Evolutionary conservation across 1,140 invertebrate species (phyloP).

Genomic region (Apocrypta bakeri): DNA sequence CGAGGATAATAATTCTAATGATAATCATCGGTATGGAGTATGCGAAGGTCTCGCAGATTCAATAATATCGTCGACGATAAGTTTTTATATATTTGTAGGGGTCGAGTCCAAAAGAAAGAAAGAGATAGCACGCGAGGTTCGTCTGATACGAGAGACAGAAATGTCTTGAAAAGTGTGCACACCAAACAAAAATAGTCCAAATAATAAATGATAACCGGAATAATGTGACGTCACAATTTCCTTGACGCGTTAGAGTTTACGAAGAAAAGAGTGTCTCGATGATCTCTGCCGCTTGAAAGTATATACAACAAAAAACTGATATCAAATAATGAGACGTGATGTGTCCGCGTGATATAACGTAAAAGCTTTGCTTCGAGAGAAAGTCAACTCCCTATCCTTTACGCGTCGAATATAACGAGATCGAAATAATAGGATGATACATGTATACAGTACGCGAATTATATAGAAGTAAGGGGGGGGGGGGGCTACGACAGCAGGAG

Average conservation of each 20-base stretch:
- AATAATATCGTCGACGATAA: slow-evolving; percentile 26
- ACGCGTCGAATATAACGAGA: background rate
- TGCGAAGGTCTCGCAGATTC: slow-evolving; percentile 11
- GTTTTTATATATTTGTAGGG: slow-evolving; percentile 47
- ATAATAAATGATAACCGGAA: background rate
- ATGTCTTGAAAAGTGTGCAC: background rate
- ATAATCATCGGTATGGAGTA: background rate
- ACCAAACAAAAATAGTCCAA: slow-evolving; percentile 4
- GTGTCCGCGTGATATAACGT: background rate
- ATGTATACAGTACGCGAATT: background rate
- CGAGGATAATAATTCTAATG: background rate
- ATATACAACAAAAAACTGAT: slow-evolving; percentile 13
- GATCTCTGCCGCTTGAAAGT: background rate
- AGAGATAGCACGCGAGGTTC: background rate
- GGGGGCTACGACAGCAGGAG: too few relatives aligned
- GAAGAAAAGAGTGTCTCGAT: slow-evolving; percentile 8
- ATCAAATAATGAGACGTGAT: background rate
- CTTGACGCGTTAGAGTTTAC: background rate
- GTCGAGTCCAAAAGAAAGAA: background rate
- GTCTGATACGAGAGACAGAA: background rate
- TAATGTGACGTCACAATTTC: background rate
- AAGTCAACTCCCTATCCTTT: background rate
- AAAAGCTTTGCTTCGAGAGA: background rate
- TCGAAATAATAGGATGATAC: background rate
- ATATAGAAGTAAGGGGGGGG: background rate